A percentile compares a stretch with the other conserved stretches of the same genome.
Evolutionary conservation across 2,888 invertebrate species (phyloP).

Genomic region (Andrena dorsata): DNA sequence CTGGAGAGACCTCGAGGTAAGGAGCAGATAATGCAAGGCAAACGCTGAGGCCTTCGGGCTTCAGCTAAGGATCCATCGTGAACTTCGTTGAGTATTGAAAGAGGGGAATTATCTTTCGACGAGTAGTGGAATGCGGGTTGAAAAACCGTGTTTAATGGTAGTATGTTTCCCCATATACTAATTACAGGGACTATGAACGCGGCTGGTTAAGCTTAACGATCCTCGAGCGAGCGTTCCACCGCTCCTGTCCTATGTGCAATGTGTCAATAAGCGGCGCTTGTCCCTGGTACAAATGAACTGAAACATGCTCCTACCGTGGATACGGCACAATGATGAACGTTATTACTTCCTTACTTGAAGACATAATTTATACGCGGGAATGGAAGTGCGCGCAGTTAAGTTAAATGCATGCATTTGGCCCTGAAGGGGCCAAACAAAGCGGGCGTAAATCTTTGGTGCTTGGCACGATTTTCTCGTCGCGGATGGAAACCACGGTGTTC

Average conservation of each 20-base stretch:
- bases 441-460: slow-evolving; percentile 51
- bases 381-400: slow-evolving; percentile 61
- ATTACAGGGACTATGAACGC: slow-evolving; percentile 3
- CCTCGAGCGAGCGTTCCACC: not conserved
- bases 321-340: slow-evolving; percentile 62
- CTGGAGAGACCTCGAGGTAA: not conserved
- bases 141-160: not conserved
- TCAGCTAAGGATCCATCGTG: not conserved
- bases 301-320: slow-evolving; percentile 43
- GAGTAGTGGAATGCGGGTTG: not conserved
- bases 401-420: slow-evolving; percentile 67
- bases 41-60: slow-evolving; percentile 2
- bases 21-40: slow-evolving; percentile 15
- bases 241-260: slow-evolving; percentile 17
- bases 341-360: slow-evolving; percentile 59
- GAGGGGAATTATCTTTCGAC: not conserved
- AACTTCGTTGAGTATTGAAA: not conserved
- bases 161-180: not conserved
- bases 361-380: slow-evolving; percentile 65
- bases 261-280: slow-evolving; percentile 40
- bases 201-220: slow-evolving; percentile 4
- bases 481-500: not conserved
- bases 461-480: slow-evolving; percentile 55
- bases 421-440: slow-evolving; percentile 62
- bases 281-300: slow-evolving; percentile 46